Percentiles rank a stretch among this genome's conserved stretches.
These are phyloP conservation scores for Fabriciana adippe DNA, from an alignment of 2,888 invertebrate species.

Conservation along the genomic window DNA sequence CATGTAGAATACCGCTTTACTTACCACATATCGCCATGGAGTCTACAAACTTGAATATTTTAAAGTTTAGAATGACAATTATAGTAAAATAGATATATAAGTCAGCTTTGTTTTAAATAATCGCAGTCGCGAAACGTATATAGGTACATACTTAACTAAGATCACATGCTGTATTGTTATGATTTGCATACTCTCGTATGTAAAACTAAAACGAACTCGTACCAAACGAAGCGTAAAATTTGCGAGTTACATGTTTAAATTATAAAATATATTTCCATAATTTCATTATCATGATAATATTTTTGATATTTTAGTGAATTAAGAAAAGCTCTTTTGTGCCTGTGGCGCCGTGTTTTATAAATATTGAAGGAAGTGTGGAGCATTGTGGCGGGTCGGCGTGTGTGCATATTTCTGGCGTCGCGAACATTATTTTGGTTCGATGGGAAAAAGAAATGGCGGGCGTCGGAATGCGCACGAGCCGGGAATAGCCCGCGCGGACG, in stretches of 20 bases:
- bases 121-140: neutral
- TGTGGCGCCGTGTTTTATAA: slow-evolving; percentile 2
- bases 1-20: slow-evolving; percentile 57
- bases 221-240: slow-evolving; percentile 7
- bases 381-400: slow-evolving; percentile 44
- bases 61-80: neutral
- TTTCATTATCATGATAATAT: neutral
- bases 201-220: neutral
- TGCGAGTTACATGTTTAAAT: neutral
- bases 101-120: neutral
- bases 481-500: slow-evolving; percentile 69
- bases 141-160: slow-evolving; percentile 13
- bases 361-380: slow-evolving; percentile 21
- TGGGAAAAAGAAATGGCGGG: slow-evolving; percentile 67
- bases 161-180: slow-evolving; percentile 3
- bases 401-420: slow-evolving; percentile 66
- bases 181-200: neutral
- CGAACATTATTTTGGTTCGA: slow-evolving; percentile 68
- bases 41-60: slow-evolving; percentile 2
- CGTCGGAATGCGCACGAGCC: slow-evolving; percentile 67
- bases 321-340: neutral
- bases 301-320: neutral
- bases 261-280: no score
- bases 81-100: neutral
- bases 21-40: slow-evolving; percentile 26